These are phyloP conservation scores for Catharus fuscescens DNA, from an alignment of 2,113 vertebrate genomes.

Conservation along the genomic window DNA sequence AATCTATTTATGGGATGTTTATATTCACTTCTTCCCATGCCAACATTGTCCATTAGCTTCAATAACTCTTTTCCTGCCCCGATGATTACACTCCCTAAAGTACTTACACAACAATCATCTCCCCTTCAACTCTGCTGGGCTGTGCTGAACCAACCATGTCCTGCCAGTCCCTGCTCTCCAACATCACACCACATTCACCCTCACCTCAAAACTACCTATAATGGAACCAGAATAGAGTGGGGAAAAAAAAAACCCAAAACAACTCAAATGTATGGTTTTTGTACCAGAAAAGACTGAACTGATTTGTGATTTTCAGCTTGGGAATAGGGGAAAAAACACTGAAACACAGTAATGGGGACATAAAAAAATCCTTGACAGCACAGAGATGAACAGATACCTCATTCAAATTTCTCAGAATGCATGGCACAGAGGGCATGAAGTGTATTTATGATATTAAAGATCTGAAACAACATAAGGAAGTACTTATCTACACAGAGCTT, in stretches of 20 bases:
- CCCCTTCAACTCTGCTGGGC: neutral
- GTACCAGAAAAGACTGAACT: neutral
- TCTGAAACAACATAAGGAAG: conserved; percentile 31
- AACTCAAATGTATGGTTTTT: neutral
- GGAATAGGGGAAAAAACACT: neutral
- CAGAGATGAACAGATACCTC: neutral
- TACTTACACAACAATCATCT: neutral
- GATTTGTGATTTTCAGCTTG: neutral
- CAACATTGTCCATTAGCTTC: conserved; percentile 24
- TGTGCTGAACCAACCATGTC: neutral
- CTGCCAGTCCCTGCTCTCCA: neutral
- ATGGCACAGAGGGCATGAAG: neutral
- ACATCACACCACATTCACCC: neutral
- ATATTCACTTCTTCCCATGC: conserved; percentile 10
- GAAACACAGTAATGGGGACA: neutral
- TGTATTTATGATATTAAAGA: neutral
- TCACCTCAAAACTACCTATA: neutral
- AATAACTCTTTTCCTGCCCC: neutral
- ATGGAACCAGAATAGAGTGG: neutral
- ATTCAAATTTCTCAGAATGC: neutral
- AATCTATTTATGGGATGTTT: conserved; percentile 34
- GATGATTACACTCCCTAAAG: neutral
- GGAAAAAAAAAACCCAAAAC: neutral
- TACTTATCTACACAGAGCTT: conserved; percentile 14
- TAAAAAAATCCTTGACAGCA: neutral